Evolutionary conservation across 2,888 invertebrate species (phyloP).

Genomic region (Tipula helvola): DNA sequence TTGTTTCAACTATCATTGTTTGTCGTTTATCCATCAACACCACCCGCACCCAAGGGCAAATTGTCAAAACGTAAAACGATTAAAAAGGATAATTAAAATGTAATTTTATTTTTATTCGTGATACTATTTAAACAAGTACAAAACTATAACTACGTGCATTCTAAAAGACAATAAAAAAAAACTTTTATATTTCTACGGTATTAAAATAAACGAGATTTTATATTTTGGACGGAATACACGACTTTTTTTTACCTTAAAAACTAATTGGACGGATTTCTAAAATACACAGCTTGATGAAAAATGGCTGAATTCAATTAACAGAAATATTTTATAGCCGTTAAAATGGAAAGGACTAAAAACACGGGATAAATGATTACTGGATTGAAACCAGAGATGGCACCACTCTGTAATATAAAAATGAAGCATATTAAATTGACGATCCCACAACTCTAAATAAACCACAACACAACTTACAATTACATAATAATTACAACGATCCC

Average conservation of each 20-base stretch:
- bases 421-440: conserved; percentile 11
- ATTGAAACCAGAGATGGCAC: background rate
- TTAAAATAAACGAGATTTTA: background rate
- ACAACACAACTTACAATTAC: conserved; percentile 64
- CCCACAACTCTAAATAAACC: background rate
- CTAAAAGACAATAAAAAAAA: background rate
- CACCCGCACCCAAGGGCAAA: conserved; percentile 21
- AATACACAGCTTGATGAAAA: background rate
- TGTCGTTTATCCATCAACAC: conserved; percentile 50
- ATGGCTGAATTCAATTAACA: background rate
- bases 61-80: background rate
- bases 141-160: background rate
- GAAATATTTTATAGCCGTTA: background rate
- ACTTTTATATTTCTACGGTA: background rate
- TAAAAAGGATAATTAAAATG: background rate
- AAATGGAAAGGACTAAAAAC: background rate
- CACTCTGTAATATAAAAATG: background rate
- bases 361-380: background rate
- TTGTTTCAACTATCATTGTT: conserved; percentile 53
- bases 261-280: background rate
- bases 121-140: background rate
- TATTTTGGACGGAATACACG: background rate
- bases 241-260: background rate
- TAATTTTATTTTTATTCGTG: background rate
- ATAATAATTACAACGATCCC: conserved; percentile 91